Percentiles rank a stretch among this genome's conserved stretches.
These are phyloP conservation scores for Probaryconus sp. DNA, from an alignment of 1,140 invertebrate genomes.

Conservation along the genomic window DNA sequence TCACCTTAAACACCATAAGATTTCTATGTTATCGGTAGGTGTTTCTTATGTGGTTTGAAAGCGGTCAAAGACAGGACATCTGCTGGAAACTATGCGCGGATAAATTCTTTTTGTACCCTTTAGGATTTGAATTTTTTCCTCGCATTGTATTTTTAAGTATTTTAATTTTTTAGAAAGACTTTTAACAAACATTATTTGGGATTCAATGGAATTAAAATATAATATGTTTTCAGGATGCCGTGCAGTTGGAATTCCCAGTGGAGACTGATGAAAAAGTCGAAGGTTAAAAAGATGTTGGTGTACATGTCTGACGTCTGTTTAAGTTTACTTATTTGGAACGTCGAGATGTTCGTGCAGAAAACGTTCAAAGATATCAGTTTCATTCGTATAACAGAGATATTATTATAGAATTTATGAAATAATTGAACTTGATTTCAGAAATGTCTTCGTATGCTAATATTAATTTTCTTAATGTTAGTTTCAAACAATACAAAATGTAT, in stretches of 20 bases:
- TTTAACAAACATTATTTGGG: too few species aligned
- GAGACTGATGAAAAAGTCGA: slow-evolving; percentile 32
- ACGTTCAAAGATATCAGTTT: slow-evolving; percentile 37
- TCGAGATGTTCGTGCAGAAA: slow-evolving; percentile 27
- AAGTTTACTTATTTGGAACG: slow-evolving; percentile 48
- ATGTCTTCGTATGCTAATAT: too few species aligned
- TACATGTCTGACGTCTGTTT: slow-evolving; percentile 39
- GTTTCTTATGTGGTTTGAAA: too few species aligned
- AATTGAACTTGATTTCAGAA: too few species aligned
- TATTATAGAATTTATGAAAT: slow-evolving; percentile 42
- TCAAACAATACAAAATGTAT: too few species aligned
- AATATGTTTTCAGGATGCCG: too few species aligned
- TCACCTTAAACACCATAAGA: slow-evolving; percentile 13
- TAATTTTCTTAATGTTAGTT: too few species aligned
- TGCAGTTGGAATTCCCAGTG: slow-evolving; percentile 23
- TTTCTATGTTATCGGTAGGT: slow-evolving; percentile 20
- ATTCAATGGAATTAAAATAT: slow-evolving; percentile 27
- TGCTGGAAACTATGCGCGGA: too few species aligned
- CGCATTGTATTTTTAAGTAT: too few species aligned
- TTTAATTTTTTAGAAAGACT: too few species aligned
- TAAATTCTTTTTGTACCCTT: too few species aligned
- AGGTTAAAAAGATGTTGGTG: slow-evolving; percentile 45
- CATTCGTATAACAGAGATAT: slow-evolving; percentile 24
- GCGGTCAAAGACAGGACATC: background rate
- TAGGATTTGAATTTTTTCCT: too few species aligned